Evolutionary conservation across 23 tunicate species (phyloP), one percentile per base, ranked within the genome.

Genomic region (Halocynthia aurantium): DNA sequence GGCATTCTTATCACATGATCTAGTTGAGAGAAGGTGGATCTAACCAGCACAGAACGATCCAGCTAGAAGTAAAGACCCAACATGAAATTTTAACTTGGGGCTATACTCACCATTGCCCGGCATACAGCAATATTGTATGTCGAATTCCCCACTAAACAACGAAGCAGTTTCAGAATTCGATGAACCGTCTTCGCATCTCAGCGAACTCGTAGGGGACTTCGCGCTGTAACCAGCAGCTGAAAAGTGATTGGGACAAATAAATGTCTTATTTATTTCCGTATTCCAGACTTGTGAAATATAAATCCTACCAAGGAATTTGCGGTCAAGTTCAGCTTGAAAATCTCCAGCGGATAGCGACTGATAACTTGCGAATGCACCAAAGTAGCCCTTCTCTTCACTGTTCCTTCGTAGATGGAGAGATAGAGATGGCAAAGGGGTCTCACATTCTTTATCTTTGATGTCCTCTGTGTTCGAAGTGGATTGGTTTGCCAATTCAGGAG

Each of bases 171-270:
- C 90, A 12, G 85, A 80, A 7, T 31, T 31, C 44, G 96, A 84
- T 52, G 53, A 70, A 22, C 96, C 82, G 31, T 84, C 87, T 76
- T 81, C 85, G 61, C 92, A 86, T 21, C 71, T 53, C 56, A 86
- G 44, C 15, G 89, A 89, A 58, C 89, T 89, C 6, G 89, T 84
- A 22, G 89, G 89, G 15, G 89, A 84, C 8, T 67, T 40, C 55
- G 18, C 76, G 52, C 51, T 77, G 73, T 76, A 79, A 62, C 85
- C 87, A 72, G 87, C 78, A 5, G 78, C 78, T 77, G 79, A 12
- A 72, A 72, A 50, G 67, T 50, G 4, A 67, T 67, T 19, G 4
- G 40, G 40, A 67, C 13, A 67, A 18, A 67, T 67, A 5, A 4
- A 20, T 19, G 5, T 13, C 15, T 15, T 13, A 13, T 13, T 58